Percentiles rank a stretch among this genome's conserved stretches.
Evolutionary conservation across 1,140 invertebrate genomes (phyloP).

Genomic region (Aleiodes sp.): DNA sequence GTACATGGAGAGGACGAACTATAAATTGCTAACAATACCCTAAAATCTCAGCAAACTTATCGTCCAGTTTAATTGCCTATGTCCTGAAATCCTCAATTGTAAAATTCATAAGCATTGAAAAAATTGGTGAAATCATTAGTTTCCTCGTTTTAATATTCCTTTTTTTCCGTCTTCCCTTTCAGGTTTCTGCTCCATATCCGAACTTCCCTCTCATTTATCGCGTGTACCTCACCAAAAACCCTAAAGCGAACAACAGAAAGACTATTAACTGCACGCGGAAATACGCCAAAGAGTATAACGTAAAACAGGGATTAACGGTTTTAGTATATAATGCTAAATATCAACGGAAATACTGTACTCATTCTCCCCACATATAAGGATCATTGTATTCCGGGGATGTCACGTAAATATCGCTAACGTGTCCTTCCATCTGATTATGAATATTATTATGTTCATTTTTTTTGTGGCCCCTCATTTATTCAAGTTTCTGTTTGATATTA

Average conservation of each 20-base stretch:
- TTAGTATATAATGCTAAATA: slow-evolving; percentile 26
- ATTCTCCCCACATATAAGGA: neutral
- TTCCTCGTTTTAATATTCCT: neutral
- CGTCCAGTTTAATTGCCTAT: neutral
- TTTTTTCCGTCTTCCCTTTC: neutral
- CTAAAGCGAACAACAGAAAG: slow-evolving; percentile 8
- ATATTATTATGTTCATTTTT: neutral
- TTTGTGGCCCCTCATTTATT: neutral
- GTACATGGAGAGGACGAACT: neutral
- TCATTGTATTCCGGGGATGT: slow-evolving; percentile 22
- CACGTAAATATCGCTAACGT: slow-evolving; percentile 1
- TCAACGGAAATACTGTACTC: slow-evolving; percentile 28
- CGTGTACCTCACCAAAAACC: slow-evolving; percentile 32
- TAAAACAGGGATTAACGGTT: slow-evolving; percentile 33
- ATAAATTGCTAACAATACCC: neutral
- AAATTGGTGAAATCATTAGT: neutral
- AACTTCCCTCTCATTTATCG: slow-evolving; percentile 38
- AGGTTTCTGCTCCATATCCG: slow-evolving; percentile 4
- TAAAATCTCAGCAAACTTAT: neutral
- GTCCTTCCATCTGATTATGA: neutral
- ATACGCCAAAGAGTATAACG: slow-evolving; percentile 23
- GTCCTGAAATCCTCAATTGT: neutral
- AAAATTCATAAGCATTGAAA: neutral
- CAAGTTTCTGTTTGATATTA: neutral
- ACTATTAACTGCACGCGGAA: slow-evolving; percentile 42